Base-by-base conservation (phyloP, 2,797 vertebrate genomes). In the Heteromormyrus szaboi region DNA sequence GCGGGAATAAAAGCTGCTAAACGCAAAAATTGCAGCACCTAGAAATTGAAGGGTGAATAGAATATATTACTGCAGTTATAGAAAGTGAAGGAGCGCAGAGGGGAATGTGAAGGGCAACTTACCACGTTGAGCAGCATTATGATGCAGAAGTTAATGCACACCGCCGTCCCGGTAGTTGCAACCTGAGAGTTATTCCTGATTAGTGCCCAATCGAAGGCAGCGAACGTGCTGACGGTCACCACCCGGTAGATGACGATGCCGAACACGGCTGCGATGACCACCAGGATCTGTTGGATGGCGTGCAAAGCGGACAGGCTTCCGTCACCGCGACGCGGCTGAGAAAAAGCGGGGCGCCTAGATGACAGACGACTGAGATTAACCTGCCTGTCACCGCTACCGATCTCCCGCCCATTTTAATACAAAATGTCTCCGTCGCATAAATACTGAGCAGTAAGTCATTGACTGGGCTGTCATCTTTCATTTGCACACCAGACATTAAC, bases 101-200 rank as follows among this genome's bases (percentile, higher is more conserved):
- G n/a, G 14, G 12, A 4, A n/a, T 14, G 51, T 86, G 51, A 86
- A 56, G 6, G 17, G 81, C 81, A 29, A 94, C 97, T 96, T 93
- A 98, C 98, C 96, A 98, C 96, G 3, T 98, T 98, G 92, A 98
- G 96, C 65, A 98, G 94, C 97, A 98, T 98, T 91, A 98, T 98
- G 93, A 98, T 95, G 90, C 97, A 98, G 94, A 98, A 98, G 93
- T 98, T 98, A 95, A 98, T 98, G 94, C 97, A 98, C 79, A 98
- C 98, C 0, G 97, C 98, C 7, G 98, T 98, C 79, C 97, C 97
- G 3, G 97, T 98, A 89, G 97, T 98, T 53, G 97, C 97, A 91
- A 98, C 97, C 96, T 98, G 98, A 95, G 97, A 98, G 92, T 98
- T 98, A 94, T 98, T 98, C 94, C 97, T 97, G 95, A 98, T 98